Conservation (phyloP, 2,797 vertebrate genomes). For the Setipinna tenuifilis region DNA sequence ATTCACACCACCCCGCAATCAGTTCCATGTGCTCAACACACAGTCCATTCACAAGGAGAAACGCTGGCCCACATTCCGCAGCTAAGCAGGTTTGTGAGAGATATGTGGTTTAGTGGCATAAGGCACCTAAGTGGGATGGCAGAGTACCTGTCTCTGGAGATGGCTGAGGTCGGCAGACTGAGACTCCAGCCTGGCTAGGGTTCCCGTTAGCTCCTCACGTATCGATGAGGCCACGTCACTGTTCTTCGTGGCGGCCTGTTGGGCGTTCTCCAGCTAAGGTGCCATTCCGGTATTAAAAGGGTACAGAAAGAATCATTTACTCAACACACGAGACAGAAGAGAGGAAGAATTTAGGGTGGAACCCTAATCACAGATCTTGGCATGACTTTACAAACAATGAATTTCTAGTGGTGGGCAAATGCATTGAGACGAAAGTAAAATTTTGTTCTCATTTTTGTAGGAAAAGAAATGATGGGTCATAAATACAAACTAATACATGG, state of each 20-base stretch:
- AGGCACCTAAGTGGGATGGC: neutral
- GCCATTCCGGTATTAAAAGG: neutral
- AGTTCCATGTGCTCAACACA: neutral
- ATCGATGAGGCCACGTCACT: conserved; percentile 66
- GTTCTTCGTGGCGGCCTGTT: conserved; percentile 71
- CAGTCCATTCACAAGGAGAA: neutral
- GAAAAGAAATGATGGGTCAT: too few species aligned
- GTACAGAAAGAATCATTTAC: neutral
- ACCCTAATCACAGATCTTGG: neutral
- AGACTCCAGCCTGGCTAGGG: conserved; percentile 69
- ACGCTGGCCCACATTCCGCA: neutral
- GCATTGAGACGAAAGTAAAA: too few species aligned
- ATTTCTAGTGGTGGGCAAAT: neutral
- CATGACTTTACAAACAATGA: neutral
- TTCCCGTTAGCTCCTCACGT: conserved; percentile 75
- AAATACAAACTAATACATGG: too few species aligned
- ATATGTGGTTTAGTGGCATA: neutral
- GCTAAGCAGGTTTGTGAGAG: neutral
- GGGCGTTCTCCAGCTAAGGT: conserved; percentile 79
- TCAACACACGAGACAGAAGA: neutral
- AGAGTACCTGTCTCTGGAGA: conserved; percentile 73
- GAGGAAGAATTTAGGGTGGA: neutral
- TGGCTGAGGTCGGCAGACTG: conserved; percentile 73
- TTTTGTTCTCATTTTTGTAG: too few species aligned
- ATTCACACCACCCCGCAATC: neutral